A percentile compares a stretch with the other conserved stretches of the same genome.
Conservation (phyloP, 92 coral and sea anemone genomes). For the Umimayanthus kanabou region DNA sequence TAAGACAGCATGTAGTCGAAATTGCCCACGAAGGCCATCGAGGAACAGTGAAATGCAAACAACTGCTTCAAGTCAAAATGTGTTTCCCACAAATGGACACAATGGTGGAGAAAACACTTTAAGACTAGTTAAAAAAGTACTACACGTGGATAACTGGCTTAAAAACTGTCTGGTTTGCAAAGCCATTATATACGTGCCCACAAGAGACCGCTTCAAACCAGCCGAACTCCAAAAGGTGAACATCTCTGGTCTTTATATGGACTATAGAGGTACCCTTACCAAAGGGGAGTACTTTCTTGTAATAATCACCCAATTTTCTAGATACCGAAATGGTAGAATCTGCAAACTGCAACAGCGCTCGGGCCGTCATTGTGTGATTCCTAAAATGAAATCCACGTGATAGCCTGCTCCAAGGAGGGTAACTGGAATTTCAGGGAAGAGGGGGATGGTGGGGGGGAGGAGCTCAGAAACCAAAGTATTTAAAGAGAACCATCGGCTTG, state of each 20-base stretch:
- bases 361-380: neutral
- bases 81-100: neutral
- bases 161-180: too few relatives aligned
- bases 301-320: neutral
- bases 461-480: too few relatives aligned
- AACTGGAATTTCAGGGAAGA: too few relatives aligned
- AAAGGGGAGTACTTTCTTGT: neutral
- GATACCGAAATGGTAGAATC: neutral
- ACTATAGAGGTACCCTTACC: neutral
- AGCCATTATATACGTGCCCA: neutral
- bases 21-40: constrained; percentile 32
- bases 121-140: too few relatives aligned
- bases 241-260: neutral
- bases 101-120: neutral
- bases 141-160: too few relatives aligned
- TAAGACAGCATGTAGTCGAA: constrained; percentile 32
- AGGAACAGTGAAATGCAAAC: constrained; percentile 19
- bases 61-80: constrained; percentile 9
- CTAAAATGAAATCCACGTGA: too few relatives aligned
- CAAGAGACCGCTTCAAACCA: neutral
- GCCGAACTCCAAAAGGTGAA: neutral
- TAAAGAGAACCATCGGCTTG: too few relatives aligned
- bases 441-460: too few relatives aligned
- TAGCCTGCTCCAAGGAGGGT: too few relatives aligned
- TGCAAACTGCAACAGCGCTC: neutral